Evolutionary conservation across 1,140 invertebrate genomes (phyloP).

Genomic region (Eufriesea mexicana): DNA sequence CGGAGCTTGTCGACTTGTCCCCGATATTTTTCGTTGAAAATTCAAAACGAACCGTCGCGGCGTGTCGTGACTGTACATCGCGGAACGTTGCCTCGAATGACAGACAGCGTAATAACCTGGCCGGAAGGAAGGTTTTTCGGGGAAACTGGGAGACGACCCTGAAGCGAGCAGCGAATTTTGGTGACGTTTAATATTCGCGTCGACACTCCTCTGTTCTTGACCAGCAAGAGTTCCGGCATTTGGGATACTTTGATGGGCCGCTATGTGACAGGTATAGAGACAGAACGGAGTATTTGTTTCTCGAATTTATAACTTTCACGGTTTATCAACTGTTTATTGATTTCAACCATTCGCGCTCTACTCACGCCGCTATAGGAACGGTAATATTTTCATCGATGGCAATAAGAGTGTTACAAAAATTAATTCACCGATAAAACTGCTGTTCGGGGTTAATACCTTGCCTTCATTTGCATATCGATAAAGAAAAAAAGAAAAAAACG

Average conservation of each 20-base stretch:
- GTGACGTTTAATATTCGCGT: conserved; percentile 5
- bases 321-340: background rate
- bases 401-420: no score
- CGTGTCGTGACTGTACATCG: conserved; percentile 3
- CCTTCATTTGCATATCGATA: no score
- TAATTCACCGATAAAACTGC: no score
- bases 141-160: background rate
- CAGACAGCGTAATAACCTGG: background rate
- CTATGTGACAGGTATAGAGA: background rate
- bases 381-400: no score
- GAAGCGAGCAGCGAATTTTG: background rate
- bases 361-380: no score
- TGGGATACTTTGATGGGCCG: background rate
- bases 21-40: conserved; percentile 25
- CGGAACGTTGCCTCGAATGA: background rate
- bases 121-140: background rate
- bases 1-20: background rate
- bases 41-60: background rate
- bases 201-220: background rate
- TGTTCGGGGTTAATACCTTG: no score
- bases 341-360: no score
- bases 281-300: background rate
- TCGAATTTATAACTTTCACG: background rate
- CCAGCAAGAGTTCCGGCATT: background rate
- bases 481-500: no score